Evolutionary conservation across 92 coral and sea anemone genomes (phyloP), one percentile per base, ranked within the genome.

Genomic region (Galaxea fascicularis): DNA sequence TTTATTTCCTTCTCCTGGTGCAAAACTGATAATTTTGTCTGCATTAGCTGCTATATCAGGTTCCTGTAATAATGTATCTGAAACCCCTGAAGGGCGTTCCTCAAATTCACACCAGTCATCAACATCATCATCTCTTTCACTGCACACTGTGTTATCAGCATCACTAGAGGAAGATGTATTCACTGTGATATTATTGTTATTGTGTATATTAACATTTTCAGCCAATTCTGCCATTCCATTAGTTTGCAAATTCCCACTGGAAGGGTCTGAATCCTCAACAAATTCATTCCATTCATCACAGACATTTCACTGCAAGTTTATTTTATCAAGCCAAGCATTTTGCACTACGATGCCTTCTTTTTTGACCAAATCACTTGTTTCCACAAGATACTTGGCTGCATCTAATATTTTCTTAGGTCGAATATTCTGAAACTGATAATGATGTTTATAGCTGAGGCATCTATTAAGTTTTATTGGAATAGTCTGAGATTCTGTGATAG

Each of bases 381-480:
- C 65, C 0, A 75, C 83, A 53, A 71, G 77, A 54, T 71, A 83
- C 76, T 75, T n/a, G n/a, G n/a, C n/a, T n/a, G n/a, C n/a, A n/a
- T n/a, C n/a, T n/a, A n/a, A n/a, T n/a, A n/a, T n/a, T 39, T 4
- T 58, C 88, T 77, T 85, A 51, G 84, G 89, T 44, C 83, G 28
- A 25, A 85, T 69, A 59, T 60, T 57, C 54, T 85, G 8, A 22
- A 17, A 64, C 65, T 56, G 68, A 76, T 75, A 84, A 64, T 84
- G 88, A 57, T 77, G 82, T 71, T 67, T 84, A 51, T 84, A 84
- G 25, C 72, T 58, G 1, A 63, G 75, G 22, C 79, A 47, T 65
- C 88, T 84, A 47, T 84, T 84, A 3, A 84, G 30, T 66, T 85
- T 85, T 62, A 85, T 85, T 65, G 76, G 89, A 1, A 76, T 76